Percentiles rank a stretch among this genome's conserved stretches.
phyloP scores from a whole-genome alignment of 2,113 vertebrate species.

The Melanerpes formicivorus region DNA sequence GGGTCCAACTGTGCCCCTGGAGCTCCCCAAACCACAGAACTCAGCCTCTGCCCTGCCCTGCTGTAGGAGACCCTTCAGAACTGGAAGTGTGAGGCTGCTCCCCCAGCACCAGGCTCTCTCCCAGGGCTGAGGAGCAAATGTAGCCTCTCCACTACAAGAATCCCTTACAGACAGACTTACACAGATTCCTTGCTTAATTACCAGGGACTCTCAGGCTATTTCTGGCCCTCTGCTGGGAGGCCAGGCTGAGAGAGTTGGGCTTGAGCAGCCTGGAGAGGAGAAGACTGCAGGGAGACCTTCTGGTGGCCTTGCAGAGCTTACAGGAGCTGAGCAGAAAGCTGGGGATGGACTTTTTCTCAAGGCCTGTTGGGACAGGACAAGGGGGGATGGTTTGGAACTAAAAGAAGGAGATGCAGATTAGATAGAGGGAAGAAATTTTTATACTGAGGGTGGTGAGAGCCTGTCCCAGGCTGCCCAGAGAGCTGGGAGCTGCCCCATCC shows the following conservation, averaged over 20 bases:
- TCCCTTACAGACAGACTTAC: background rate
- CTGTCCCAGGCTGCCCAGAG: background rate
- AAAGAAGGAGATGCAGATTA: background rate
- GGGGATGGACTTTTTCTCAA: background rate
- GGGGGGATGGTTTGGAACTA: background rate
- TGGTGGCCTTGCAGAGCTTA: background rate
- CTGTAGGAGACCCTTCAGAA: background rate
- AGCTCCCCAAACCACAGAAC: background rate
- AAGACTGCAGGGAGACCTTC: background rate
- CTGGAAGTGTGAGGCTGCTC: background rate
- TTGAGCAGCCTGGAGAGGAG: background rate
- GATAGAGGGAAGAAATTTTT: background rate
- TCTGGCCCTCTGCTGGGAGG: background rate
- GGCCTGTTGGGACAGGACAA: background rate
- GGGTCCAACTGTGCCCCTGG: background rate
- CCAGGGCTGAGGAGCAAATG: background rate
- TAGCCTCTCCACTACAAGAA: background rate
- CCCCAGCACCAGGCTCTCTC: background rate
- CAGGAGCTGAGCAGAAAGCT: background rate
- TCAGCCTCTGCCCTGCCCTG: fast-evolving
- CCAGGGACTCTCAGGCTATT: background rate
- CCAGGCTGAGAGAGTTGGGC: background rate
- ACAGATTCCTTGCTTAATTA: background rate
- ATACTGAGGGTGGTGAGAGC: background rate
- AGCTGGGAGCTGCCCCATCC: background rate